A percentile compares a stretch with the other conserved stretches of the same genome.
Conservation (phyloP, 2,888 invertebrate species). For the Malthinus flaveolus region DNA sequence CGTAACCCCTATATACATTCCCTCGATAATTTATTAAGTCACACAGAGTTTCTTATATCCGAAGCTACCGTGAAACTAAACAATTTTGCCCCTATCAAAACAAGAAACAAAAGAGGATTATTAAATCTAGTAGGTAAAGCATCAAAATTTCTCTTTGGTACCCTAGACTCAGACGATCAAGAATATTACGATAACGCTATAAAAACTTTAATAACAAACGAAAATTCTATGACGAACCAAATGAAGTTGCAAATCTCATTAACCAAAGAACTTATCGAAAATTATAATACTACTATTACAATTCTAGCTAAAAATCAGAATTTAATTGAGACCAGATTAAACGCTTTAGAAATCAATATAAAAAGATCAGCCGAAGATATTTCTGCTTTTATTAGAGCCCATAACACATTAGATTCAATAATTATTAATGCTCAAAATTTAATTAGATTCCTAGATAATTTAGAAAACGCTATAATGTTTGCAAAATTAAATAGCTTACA, state of each 20-base stretch:
- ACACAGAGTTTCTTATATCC: conserved; percentile 2
- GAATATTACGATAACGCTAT: conserved; percentile 4
- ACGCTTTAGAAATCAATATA: neutral
- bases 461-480: neutral
- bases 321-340: conserved; percentile 19
- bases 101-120: conserved; percentile 12
- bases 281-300: conserved; percentile 18
- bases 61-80: conserved; percentile 3
- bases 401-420: neutral
- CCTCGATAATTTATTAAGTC: neutral
- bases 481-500: neutral
- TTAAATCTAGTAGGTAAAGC: conserved; percentile 12
- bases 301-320: conserved; percentile 21
- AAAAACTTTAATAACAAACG: conserved; percentile 5
- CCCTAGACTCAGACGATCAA: conserved; percentile 12
- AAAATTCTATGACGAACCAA: conserved; percentile 21
- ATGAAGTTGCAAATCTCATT: conserved; percentile 22
- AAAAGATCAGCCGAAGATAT: neutral
- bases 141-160: too few species aligned
- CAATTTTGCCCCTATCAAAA: conserved; percentile 6
- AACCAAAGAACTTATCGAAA: conserved; percentile 23
- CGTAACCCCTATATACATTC: neutral
- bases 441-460: neutral
- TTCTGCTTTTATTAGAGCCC: neutral
- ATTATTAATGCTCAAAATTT: neutral